Base-by-base conservation (phyloP, 2,113 vertebrate species). In the Sylvilagus bachmani region DNA sequence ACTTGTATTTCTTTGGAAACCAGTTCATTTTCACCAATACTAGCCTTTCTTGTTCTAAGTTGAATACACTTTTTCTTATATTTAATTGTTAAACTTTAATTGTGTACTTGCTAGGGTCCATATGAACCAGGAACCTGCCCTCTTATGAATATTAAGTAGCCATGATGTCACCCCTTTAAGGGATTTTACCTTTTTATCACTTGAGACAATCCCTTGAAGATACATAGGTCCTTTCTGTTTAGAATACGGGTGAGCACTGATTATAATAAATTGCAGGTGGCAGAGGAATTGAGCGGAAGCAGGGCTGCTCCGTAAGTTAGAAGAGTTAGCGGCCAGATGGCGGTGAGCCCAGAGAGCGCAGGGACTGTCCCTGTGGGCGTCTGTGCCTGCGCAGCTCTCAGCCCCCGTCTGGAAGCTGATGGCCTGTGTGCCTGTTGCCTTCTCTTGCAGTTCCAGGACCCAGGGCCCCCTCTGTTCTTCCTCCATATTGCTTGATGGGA, bases 401-500 rank as follows among this genome's bases (percentile, higher is more conserved):
- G 29, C 58, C 10, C 74, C 74, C n/a, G 16, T 78, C 93, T 86
- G 51, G 49, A 86, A 89, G 44, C 38, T 87, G 10, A 44, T 38
- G 44, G 14, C 58, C 12, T 29, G n/a, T 96, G 10, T 7, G 10
- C 31, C 33, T 25, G 29, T 17, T 27, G 55, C 85, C 62, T 9
- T 83, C 53, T 93, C 64, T 91, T 78, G 33, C 58, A 61, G 51
- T 62, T 84, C 17, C 85, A 93, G 93, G 74, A 73, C 55, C 79
- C 61, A 67, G 74, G 86, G 91, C 71, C 38, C 55, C 36, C 86
- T 89, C 71, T 90, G 1, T 73, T 77, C 78, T 94, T 81, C 95
- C 77, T 74, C 95, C 96, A 44, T 91, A 93, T 83, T 91, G 92
- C 96, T 97, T 96, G 90, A 86, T 96, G 90, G 94, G 96, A 91